Percentiles rank a stretch among this genome's conserved stretches.
phyloP scores from a whole-genome alignment of 1,140 invertebrate genomes.

The Brachionus sp. region DNA sequence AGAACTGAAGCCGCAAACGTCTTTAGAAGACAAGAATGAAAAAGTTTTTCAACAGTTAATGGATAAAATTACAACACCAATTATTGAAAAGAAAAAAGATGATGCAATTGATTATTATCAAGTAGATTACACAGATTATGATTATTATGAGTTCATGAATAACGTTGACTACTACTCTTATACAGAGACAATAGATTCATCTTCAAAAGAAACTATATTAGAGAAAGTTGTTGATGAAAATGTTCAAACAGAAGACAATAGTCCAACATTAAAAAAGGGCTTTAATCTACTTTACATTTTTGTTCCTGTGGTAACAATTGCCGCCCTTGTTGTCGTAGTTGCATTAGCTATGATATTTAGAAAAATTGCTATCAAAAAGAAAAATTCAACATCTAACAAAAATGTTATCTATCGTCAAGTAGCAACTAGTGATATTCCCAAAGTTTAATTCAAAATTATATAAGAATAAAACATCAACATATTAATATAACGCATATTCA shows the following conservation, averaged over 20 bases:
- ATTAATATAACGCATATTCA: too few species aligned
- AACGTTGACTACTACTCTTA: not conserved
- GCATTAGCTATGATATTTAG: not conserved
- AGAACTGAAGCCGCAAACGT: not conserved
- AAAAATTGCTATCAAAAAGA: not conserved
- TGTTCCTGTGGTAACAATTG: not conserved
- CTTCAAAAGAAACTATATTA: not conserved
- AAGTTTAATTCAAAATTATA: not conserved
- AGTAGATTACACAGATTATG: not conserved
- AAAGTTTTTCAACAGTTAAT: not conserved
- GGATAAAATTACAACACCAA: not conserved
- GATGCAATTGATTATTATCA: not conserved
- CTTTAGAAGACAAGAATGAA: not conserved
- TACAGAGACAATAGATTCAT: not conserved
- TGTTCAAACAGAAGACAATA: not conserved
- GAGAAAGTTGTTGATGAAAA: not conserved
- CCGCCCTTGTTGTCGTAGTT: not conserved
- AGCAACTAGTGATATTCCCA: not conserved
- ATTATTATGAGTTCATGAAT: not conserved
- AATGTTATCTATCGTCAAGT: not conserved
- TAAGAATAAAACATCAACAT: not conserved
- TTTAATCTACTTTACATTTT: conserved; percentile 4
- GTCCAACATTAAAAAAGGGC: not conserved
- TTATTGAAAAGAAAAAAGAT: not conserved
- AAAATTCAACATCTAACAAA: not conserved